Evolutionary conservation across 2,797 vertebrate genomes (phyloP).

Genomic region (Oceanodroma leucorhoa): DNA sequence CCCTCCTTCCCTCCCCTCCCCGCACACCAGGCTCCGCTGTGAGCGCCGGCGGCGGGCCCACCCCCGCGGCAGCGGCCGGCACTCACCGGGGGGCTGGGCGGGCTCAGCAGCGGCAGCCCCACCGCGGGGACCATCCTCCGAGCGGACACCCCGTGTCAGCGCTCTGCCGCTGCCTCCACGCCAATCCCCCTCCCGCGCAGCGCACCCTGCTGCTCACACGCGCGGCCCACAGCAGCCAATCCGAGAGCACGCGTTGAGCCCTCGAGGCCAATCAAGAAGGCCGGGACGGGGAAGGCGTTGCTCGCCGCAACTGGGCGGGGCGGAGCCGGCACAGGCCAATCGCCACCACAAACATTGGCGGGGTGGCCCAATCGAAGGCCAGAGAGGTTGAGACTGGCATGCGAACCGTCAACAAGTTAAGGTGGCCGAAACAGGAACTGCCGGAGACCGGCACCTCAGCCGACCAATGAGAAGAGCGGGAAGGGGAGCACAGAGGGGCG

Average conservation of each 20-base stretch:
- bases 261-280: neutral
- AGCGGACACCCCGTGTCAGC: conserved; percentile 42
- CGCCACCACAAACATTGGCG: neutral
- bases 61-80: neutral
- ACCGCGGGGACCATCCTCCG: conserved; percentile 56
- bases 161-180: neutral
- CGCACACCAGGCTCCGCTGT: neutral
- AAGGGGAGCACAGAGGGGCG: no score
- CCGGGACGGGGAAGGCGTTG: rapidly evolving
- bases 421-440: conserved; percentile 73
- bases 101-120: conserved; percentile 51
- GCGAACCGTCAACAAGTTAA: conserved; percentile 3
- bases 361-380: conserved; percentile 33
- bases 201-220: neutral
- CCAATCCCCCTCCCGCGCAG: neutral
- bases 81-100: conserved; percentile 61
- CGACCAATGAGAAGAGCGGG: neutral
- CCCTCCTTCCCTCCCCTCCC: neutral
- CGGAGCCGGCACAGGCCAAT: rapidly evolving
- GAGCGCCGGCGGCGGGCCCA: neutral
- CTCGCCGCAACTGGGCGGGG: neutral
- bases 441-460: neutral
- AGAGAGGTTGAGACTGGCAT: neutral
- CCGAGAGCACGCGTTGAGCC: rapidly evolving
- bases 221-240: neutral